Evolutionary conservation across 2,888 invertebrate species (phyloP), one percentile per base, ranked within the genome.

Genomic region (Parochlus steinenii): DNA sequence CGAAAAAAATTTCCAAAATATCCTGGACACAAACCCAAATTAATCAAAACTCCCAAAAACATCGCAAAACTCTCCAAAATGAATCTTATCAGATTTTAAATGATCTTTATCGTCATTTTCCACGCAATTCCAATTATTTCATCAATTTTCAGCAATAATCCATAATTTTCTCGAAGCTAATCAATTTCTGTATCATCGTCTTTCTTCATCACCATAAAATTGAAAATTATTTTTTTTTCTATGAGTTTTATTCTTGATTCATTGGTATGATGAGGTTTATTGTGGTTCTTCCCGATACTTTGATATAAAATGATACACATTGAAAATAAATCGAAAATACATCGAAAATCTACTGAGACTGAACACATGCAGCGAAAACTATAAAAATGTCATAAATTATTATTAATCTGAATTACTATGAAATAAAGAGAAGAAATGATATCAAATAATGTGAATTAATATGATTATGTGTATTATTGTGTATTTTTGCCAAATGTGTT

Each of bases 311-410:
- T 7, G 6, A 22, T 22, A 6, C 10, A 6, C 10, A 22, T 22
- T 6, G 6, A 10, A 22, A 6, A 7, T 22, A 7, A 22, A 22
- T 10, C 10, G 10, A 22, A 6, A 22, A 22, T 22, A 10, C 7
- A 22, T 10, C 6, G 6, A 10, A 6, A 10, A 10, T 7, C 22
- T 6, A 22, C 22, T 7, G 22, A 17, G 6, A 12, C 6, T 30
- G 17, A 18, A n/a, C 19, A 11, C 17, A 16, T 5, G 28, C 16
- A 17, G 20, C 12, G 18, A 34, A n/a, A 34, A 28, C 34, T 34
- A 34, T 34, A 34, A 34, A 34, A 34, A 27, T 34, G 28, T 34
- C 34, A 34, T 34, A 27, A 34, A 34, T 34, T 34, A 34, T 34
- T 34, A 34, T 34, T 34, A 34, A 33, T 33, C 26, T 17, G 32